phyloP scores from a whole-genome alignment of 2,113 vertebrate species.

The Pogona vitticeps region DNA sequence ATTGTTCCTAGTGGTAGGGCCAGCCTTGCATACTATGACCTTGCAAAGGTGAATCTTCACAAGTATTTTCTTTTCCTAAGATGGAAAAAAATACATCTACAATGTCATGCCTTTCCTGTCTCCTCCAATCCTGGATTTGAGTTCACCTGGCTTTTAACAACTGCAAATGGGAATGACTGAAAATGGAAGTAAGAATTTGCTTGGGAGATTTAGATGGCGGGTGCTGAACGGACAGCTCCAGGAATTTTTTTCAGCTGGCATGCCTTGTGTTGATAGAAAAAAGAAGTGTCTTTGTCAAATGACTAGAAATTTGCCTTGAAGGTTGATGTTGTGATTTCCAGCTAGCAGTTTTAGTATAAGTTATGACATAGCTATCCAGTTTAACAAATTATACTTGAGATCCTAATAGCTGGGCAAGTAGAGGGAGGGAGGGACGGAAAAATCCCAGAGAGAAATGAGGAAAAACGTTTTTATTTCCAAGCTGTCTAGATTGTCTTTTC shows the following conservation, averaged over 20 bases:
- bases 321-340: not conserved
- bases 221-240: conserved; percentile 46
- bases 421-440: not conserved
- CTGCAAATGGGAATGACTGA: not conserved
- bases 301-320: not conserved
- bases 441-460: no score
- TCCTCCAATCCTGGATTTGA: not conserved
- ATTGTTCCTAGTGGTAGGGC: no score
- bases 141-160: not conserved
- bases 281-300: not conserved
- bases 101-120: not conserved
- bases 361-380: not conserved
- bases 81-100: not conserved
- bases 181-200: not conserved
- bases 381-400: not conserved
- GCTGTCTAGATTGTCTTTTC: no score
- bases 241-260: no score
- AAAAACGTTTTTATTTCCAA: no score
- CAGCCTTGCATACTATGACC: no score
- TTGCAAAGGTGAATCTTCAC: not conserved
- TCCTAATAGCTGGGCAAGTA: not conserved
- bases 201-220: not conserved
- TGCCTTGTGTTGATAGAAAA: not conserved
- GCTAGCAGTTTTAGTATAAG: not conserved
- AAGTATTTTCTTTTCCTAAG: not conserved